Base-by-base conservation (phyloP, 2,113 vertebrate genomes). In the Salvelinus namaycush region DNA sequence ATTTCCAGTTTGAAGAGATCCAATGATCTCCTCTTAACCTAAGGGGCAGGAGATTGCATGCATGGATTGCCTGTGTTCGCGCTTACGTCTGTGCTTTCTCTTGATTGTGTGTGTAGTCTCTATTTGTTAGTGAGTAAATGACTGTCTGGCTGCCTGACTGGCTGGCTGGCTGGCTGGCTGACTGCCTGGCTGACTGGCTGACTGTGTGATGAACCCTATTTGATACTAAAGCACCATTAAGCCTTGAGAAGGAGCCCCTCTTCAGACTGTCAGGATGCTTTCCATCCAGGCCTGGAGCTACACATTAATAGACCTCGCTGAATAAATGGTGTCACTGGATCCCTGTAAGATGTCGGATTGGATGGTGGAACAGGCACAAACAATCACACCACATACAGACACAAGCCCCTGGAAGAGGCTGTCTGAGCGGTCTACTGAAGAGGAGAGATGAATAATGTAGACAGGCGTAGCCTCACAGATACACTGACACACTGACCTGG, bases 401-500 rank as follows among this genome's bases (percentile, higher is more conserved):
- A 54, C 51, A 54, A 11, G 9, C 39, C 2, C 9, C 59, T 22
- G 14, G 27, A 68, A 68, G 31, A 16, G 22, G 76, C 79, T 68
- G 80, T 86, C 84, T 81, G 78, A 8, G 76, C 79, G 54, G 80
- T 87, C 84, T 79, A 77, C 79, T 74, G 34, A 34, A 78, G 49
- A 31, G 7, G 71, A 27, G 66, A 71, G 78, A 89, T 92, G 73
- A 90, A 90, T 89, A 89, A 90, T 90, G 86, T 79, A 90, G 77
- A 48, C 68, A 68, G 59, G 67, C 78, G 83, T 81, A 57, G 81
- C 82, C 81, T 84, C 85, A 67, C 72, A 74, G 67, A 66, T 81
- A 62, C 5, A 44, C 39, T 39, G 66, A 66, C 82, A 60, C 14
- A 67, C 51, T 75, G 81, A 74, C 77, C 70, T 72, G 72, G 49